phyloP scores from a whole-genome alignment of 2,888 invertebrate genomes.

The Hirtodrosophila cameraria region DNA sequence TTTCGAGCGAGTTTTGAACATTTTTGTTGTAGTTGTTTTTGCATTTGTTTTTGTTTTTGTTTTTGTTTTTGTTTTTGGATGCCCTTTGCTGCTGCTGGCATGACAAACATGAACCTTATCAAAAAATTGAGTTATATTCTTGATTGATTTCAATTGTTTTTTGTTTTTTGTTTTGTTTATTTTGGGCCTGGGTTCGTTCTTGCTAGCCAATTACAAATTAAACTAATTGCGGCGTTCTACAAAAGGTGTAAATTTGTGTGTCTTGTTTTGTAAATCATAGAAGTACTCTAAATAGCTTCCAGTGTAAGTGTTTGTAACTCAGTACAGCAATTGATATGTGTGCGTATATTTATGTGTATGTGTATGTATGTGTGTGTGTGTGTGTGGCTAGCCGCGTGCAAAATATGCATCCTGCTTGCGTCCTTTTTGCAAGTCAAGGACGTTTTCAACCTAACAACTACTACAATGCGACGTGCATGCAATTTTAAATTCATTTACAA shows the following conservation, averaged over 20 bases:
- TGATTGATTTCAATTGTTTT: constrained; percentile 40
- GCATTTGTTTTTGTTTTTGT: too few species aligned
- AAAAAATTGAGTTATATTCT: constrained; percentile 41
- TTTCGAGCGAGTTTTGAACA: constrained; percentile 37
- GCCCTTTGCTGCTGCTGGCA: constrained; percentile 51
- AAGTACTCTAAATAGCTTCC: constrained; percentile 14
- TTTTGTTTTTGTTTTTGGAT: too few species aligned
- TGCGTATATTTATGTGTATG: too few species aligned
- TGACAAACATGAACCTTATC: constrained; percentile 59
- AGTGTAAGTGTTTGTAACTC: constrained; percentile 7
- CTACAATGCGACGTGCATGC: constrained; percentile 48
- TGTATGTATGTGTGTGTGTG: too few species aligned
- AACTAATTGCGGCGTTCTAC: constrained; percentile 63
- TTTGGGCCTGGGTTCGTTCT: constrained; percentile 36
- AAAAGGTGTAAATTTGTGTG: constrained; percentile 43
- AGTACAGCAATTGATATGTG: background rate
- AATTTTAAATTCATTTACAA: constrained; percentile 72
- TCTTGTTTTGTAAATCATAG: constrained; percentile 34
- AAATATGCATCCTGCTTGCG: constrained; percentile 29
- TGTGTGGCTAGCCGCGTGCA: constrained; percentile 52
- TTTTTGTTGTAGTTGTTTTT: too few species aligned
- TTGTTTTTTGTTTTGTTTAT: constrained; percentile 13
- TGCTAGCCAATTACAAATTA: constrained; percentile 66
- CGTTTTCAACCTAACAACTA: constrained; percentile 40
- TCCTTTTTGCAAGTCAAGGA: constrained; percentile 23